Conservation (phyloP, 1,140 invertebrate genomes). For the Psix sp. region DNA sequence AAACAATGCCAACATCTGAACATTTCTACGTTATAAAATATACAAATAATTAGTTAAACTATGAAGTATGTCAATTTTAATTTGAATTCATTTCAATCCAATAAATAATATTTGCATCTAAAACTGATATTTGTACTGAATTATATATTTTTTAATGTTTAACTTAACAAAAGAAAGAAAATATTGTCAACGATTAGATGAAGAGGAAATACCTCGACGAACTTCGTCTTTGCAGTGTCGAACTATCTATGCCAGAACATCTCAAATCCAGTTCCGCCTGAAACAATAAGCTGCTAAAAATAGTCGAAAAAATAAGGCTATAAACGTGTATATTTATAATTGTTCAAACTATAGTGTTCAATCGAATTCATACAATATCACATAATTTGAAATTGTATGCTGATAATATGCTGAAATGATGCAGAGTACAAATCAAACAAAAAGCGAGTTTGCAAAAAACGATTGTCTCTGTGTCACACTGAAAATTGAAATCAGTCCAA, state of each 20-base stretch:
- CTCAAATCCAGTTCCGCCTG: slow-evolving; percentile 74
- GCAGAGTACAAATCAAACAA: too few species aligned
- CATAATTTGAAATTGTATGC: too few species aligned
- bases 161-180: too few species aligned
- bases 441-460: too few species aligned
- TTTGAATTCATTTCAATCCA: neutral
- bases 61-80: neutral
- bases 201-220: slow-evolving; percentile 70
- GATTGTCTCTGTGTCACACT: too few species aligned
- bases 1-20: slow-evolving; percentile 67
- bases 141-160: too few species aligned
- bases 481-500: too few species aligned
- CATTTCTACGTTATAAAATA: slow-evolving; percentile 35
- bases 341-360: neutral
- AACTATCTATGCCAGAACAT: slow-evolving; percentile 69
- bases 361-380: too few species aligned
- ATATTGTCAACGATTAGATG: slow-evolving; percentile 1
- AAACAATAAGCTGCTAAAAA: slow-evolving; percentile 73
- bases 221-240: slow-evolving; percentile 64
- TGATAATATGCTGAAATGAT: too few species aligned
- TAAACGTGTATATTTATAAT: neutral
- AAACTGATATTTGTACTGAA: too few species aligned
- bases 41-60: neutral
- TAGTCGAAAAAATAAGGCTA: slow-evolving; percentile 56
- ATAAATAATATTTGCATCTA: neutral